Percentiles rank a stretch among this genome's conserved stretches.
Evolutionary conservation across 2,888 invertebrate species (phyloP).

Genomic region (Cremastinae sp.): DNA sequence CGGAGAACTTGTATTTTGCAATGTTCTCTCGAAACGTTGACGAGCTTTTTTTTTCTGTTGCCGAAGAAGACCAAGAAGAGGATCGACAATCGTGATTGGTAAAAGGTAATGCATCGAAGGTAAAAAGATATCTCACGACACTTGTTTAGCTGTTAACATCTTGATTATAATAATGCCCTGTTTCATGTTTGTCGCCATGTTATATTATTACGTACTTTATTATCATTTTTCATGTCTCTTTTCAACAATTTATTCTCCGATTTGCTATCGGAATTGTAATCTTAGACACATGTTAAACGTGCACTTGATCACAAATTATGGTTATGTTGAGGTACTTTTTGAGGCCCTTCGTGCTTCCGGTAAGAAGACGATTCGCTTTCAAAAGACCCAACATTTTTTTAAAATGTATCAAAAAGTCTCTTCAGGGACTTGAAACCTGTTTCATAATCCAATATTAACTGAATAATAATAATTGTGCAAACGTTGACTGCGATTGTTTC

Average conservation of each 20-base stretch:
- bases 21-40: conserved; percentile 39
- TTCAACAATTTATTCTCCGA: background rate
- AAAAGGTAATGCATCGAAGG: conserved; percentile 32
- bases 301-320: no score
- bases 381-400: conserved; percentile 5
- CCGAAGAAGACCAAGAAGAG: conserved; percentile 30
- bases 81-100: background rate
- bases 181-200: background rate
- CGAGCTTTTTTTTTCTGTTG: background rate
- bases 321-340: no score
- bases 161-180: background rate
- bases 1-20: conserved; percentile 53
- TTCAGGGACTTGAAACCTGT: conserved; percentile 31
- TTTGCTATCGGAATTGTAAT: conserved; percentile 4
- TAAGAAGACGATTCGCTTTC: conserved; percentile 43
- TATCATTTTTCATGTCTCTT: background rate
- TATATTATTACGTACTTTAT: background rate
- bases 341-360: conserved; percentile 42
- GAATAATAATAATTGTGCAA: background rate
- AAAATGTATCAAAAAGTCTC: conserved; percentile 35
- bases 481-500: conserved; percentile 3
- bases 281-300: background rate
- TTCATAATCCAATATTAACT: conserved; percentile 2
- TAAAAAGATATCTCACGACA: no score
- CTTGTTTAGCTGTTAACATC: no score